Evolutionary conservation across 2,797 vertebrate species (phyloP).

Genomic region (Xerus rutilus): DNA sequence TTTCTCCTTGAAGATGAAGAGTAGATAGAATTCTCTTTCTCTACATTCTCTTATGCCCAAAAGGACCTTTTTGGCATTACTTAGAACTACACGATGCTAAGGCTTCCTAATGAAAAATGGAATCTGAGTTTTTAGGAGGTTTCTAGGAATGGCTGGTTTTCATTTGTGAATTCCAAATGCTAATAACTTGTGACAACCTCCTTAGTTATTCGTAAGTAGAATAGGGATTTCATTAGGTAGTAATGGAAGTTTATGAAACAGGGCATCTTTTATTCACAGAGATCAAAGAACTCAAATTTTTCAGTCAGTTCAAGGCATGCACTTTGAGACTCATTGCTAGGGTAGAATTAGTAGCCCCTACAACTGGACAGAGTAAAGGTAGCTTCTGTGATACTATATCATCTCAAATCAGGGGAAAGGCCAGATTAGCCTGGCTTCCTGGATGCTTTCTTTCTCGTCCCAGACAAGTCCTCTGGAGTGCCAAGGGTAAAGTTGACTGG

Average conservation of each 20-base stretch:
- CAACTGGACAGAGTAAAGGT: not conserved
- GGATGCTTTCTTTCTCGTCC: not conserved
- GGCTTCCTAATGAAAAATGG: conserved; percentile 21
- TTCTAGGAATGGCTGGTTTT: conserved; percentile 13
- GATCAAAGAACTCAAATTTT: not conserved
- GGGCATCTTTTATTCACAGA: not conserved
- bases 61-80: not conserved
- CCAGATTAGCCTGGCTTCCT: not conserved
- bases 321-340: not conserved
- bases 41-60: not conserved
- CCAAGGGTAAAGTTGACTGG: not conserved
- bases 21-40: not conserved
- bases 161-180: not conserved
- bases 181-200: not conserved
- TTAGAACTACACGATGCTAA: not conserved
- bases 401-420: not conserved
- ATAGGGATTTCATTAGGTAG: not conserved
- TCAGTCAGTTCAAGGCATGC: not conserved
- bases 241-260: not conserved
- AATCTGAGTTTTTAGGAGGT: not conserved
- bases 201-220: not conserved
- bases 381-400: not conserved
- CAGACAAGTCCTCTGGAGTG: not conserved
- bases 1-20: conserved; percentile 23
- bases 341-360: not conserved